These are phyloP conservation scores for Cygnus olor DNA, from an alignment of 2,797 vertebrate genomes.

Conservation along the genomic window DNA sequence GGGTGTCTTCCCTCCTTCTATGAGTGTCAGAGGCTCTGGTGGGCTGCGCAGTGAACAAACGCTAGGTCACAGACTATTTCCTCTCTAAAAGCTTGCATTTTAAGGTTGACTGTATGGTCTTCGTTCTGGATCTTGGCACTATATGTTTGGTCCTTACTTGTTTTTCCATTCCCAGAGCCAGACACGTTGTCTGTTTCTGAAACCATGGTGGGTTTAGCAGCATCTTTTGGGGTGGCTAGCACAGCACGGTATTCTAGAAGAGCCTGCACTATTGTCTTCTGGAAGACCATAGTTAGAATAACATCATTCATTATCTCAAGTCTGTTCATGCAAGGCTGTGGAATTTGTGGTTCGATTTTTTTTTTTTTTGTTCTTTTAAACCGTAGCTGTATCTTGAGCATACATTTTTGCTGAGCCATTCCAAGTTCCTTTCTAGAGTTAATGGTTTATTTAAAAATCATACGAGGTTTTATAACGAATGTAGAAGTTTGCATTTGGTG, in stretches of 20 bases:
- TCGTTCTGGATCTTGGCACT: background rate
- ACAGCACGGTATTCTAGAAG: background rate
- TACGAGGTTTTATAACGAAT: background rate
- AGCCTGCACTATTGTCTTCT: background rate
- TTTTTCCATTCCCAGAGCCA: background rate
- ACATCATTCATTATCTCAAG: background rate
- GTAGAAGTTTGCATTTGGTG: background rate
- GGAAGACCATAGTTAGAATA: background rate
- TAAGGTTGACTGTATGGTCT: background rate
- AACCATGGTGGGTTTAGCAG: background rate
- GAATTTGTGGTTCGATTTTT: background rate
- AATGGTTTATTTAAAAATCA: background rate
- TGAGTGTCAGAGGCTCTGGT: background rate
- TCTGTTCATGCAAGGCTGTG: background rate
- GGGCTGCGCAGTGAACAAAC: background rate
- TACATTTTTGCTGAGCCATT: background rate
- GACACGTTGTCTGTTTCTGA: background rate
- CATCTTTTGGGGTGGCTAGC: background rate
- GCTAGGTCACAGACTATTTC: background rate
- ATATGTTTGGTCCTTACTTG: background rate
- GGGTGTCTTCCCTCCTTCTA: accelerated
- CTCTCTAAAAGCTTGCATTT: background rate
- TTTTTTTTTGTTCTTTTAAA: background rate
- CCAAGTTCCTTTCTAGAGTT: background rate
- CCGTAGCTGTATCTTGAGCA: background rate